Percentiles rank a stretch among this genome's conserved stretches.
Conservation (phyloP, 2,888 invertebrate genomes). For the Alentia gelatinosa region DNA sequence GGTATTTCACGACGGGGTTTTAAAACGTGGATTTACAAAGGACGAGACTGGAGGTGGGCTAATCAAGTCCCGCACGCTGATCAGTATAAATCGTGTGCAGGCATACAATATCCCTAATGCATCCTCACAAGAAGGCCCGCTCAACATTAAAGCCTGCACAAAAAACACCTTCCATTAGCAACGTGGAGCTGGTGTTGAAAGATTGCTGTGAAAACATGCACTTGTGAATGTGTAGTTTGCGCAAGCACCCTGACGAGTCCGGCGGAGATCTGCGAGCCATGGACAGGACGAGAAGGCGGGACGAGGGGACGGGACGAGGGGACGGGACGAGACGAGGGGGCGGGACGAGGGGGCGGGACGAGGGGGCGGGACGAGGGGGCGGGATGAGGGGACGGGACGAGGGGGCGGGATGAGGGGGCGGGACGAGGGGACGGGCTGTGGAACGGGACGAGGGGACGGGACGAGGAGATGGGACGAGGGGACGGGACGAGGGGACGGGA, state of each 20-base stretch:
- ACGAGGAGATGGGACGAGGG: background rate
- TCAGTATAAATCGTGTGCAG: background rate
- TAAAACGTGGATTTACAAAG: background rate
- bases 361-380: background rate
- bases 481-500: background rate
- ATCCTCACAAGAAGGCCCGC: background rate
- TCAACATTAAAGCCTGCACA: background rate
- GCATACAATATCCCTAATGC: background rate
- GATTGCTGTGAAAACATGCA: too few relatives aligned
- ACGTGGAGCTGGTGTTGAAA: too few relatives aligned
- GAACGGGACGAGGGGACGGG: background rate
- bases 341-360: background rate
- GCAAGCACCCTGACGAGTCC: too few relatives aligned
- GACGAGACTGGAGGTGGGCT: background rate
- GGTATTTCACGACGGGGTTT: background rate
- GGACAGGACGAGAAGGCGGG: background rate
- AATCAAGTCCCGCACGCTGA: background rate
- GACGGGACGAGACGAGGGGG: background rate
- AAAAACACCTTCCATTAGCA: too few relatives aligned
- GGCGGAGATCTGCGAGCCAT: too few relatives aligned
- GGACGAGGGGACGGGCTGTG: background rate
- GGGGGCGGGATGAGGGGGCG: background rate
- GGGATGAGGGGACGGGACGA: background rate
- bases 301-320: background rate
- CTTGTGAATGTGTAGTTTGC: too few relatives aligned